Conservation (phyloP, 2,888 invertebrate genomes). For the Chouioia cunea region DNA sequence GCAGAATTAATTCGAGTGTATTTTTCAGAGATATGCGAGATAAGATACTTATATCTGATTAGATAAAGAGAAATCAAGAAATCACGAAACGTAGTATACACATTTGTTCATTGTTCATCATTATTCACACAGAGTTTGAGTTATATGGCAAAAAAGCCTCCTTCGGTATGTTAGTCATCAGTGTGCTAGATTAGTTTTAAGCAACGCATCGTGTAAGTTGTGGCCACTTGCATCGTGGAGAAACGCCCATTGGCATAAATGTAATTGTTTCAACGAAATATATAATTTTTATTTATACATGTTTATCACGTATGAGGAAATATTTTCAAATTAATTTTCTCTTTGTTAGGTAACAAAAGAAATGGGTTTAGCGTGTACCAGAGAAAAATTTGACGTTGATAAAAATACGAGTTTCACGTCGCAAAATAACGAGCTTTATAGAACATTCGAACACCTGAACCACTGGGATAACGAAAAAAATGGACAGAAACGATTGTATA, state of each 20-base stretch:
- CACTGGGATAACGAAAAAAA: conserved; percentile 32
- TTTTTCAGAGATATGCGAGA: conserved; percentile 21
- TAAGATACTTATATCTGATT: conserved; percentile 47
- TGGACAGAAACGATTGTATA: neutral
- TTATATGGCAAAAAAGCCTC: no score
- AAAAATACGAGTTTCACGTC: conserved; percentile 25
- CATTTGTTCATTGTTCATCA: no score
- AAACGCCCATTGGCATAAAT: no score
- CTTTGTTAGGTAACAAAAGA: neutral
- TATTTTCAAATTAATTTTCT: neutral
- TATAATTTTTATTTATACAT: no score
- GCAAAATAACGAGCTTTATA: conserved; percentile 30
- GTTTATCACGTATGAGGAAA: no score
- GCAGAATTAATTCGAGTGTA: conserved; percentile 16
- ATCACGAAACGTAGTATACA: conserved; percentile 12
- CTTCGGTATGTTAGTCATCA: no score
- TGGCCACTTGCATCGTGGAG: no score
- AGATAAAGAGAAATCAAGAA: conserved; percentile 40
- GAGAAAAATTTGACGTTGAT: conserved; percentile 35
- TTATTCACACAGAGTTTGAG: no score
- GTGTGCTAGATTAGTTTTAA: no score
- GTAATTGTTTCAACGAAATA: no score
- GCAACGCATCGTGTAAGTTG: no score
- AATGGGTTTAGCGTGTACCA: conserved; percentile 40
- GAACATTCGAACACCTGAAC: conserved; percentile 29